A percentile compares a stretch with the other conserved stretches of the same genome.
Conservation (phyloP, 2,888 invertebrate genomes). For the Bombylius major region DNA sequence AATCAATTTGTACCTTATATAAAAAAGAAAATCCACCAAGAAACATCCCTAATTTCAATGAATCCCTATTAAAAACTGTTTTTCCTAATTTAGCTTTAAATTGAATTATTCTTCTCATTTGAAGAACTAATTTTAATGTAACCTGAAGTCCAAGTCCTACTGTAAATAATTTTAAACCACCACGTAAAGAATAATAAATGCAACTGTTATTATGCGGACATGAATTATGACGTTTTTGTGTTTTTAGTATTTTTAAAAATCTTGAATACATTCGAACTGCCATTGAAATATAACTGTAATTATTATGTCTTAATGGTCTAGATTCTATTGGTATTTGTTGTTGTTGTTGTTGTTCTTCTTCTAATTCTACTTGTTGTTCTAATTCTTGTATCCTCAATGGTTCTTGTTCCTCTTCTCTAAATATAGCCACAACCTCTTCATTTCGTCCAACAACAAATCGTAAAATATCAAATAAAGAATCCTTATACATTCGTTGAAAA, state of each 20-base stretch:
- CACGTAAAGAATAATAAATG: slow-evolving; percentile 41
- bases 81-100: slow-evolving; percentile 40
- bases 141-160: slow-evolving; percentile 50
- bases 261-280: slow-evolving; percentile 26
- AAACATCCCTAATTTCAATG: slow-evolving; percentile 50
- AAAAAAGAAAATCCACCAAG: slow-evolving; percentile 55
- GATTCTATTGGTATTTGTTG: neutral
- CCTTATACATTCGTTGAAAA: slow-evolving; percentile 37
- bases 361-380: too few species aligned
- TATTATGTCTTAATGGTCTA: neutral
- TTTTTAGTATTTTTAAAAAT: slow-evolving; percentile 37
- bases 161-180: slow-evolving; percentile 45
- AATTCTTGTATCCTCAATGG: neutral
- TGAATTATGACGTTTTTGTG: slow-evolving; percentile 26
- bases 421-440: slow-evolving; percentile 38
- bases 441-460: slow-evolving; percentile 49
- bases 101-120: slow-evolving; percentile 40
- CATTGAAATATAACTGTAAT: slow-evolving; percentile 21
- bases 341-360: neutral
- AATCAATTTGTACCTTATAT: slow-evolving; percentile 44
- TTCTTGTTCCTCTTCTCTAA: neutral
- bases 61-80: slow-evolving; percentile 42
- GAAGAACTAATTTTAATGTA: slow-evolving; percentile 44
- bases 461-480: slow-evolving; percentile 46
- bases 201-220: slow-evolving; percentile 53